phyloP scores from a whole-genome alignment of 2,888 invertebrate species.

The Ptycholaimellus sp. region DNA sequence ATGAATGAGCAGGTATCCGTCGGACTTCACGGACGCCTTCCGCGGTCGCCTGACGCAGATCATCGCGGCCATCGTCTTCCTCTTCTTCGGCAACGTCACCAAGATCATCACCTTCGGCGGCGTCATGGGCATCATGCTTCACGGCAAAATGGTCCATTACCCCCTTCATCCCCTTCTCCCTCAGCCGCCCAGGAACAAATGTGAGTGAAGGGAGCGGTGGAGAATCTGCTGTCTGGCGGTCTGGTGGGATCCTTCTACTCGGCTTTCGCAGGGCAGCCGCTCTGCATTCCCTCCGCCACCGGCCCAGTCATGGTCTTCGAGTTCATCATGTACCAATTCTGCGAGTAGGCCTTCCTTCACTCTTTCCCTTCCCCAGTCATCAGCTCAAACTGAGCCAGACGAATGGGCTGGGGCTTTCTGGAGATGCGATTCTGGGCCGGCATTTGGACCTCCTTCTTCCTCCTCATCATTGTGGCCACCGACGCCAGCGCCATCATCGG shows the following conservation, averaged over 20 bases:
- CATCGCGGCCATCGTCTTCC: slow-evolving; percentile 25
- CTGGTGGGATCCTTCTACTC: too few relatives aligned
- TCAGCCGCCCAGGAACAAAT: too few relatives aligned
- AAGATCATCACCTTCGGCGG: slow-evolving; percentile 30
- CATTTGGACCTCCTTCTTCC: slow-evolving; percentile 63
- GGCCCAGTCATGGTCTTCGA: slow-evolving; percentile 22
- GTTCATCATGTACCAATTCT: slow-evolving; percentile 27
- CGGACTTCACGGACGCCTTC: slow-evolving; percentile 28
- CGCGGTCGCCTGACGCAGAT: slow-evolving; percentile 25
- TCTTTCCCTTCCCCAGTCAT: background rate
- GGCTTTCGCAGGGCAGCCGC: slow-evolving; percentile 21
- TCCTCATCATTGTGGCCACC: slow-evolving; percentile 61
- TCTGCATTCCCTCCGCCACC: slow-evolving; percentile 21
- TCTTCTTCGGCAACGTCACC: slow-evolving; percentile 28
- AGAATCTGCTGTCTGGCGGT: too few relatives aligned
- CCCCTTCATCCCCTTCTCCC: background rate
- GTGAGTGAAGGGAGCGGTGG: too few relatives aligned
- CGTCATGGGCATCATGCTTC: slow-evolving; percentile 26
- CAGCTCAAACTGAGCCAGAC: slow-evolving; percentile 27
- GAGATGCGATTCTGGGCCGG: slow-evolving; percentile 83
- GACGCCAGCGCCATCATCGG: slow-evolving; percentile 88
- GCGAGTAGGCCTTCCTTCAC: slow-evolving; percentile 15
- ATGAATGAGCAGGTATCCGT: slow-evolving; percentile 16
- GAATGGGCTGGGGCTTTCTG: slow-evolving; percentile 66
- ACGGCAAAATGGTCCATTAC: slow-evolving; percentile 25